phyloP scores from a whole-genome alignment of 2,888 invertebrate species.

The Caenorhabditis sp. region DNA sequence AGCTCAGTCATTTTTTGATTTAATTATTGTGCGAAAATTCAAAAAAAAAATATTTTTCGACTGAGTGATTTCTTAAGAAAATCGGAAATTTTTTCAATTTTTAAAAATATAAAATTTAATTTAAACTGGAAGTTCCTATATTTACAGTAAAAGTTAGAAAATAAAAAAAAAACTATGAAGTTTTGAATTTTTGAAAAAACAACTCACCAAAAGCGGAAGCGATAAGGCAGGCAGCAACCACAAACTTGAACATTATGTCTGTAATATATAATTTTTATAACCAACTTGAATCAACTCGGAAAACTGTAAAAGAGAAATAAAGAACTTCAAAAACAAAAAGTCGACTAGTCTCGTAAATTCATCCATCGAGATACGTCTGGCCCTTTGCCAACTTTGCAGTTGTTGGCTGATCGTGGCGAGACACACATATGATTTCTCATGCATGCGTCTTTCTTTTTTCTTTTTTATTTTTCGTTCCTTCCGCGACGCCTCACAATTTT shows the following conservation, averaged over 20 bases:
- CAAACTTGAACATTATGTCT: slow-evolving; percentile 41
- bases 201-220: slow-evolving; percentile 40
- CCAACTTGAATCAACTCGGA: neutral
- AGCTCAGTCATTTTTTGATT: too few relatives aligned
- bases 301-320: neutral
- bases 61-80: neutral
- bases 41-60: neutral
- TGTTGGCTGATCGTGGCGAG: slow-evolving; percentile 19
- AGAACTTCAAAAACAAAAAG: neutral
- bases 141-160: too few relatives aligned
- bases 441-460: slow-evolving; percentile 21
- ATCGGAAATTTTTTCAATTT: neutral
- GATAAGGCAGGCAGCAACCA: slow-evolving; percentile 15
- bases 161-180: too few relatives aligned
- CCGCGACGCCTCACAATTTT: neutral
- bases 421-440: slow-evolving; percentile 7
- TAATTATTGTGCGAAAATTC: too few relatives aligned
- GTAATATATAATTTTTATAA: neutral
- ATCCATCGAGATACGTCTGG: slow-evolving; percentile 19
- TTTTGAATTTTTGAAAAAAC: neutral
- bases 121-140: too few relatives aligned
- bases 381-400: slow-evolving; percentile 35
- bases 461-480: neutral
- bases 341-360: slow-evolving; percentile 12
- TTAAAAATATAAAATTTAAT: too few relatives aligned